Evolutionary conservation across 37 sponge, comb jelly and placozoan genomes (phyloP).

Genomic region (Geodia barretti): DNA sequence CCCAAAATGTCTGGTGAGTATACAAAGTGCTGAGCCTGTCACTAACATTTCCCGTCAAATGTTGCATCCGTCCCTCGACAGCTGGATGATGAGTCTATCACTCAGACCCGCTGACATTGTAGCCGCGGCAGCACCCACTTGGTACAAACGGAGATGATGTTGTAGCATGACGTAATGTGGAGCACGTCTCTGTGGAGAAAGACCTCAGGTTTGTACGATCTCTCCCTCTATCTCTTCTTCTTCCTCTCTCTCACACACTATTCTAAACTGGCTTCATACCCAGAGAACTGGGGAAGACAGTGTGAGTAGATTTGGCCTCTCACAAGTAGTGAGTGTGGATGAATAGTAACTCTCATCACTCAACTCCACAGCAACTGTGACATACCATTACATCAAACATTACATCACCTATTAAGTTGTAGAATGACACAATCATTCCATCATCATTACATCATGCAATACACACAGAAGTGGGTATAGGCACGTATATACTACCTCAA

Average conservation of each 20-base stretch:
- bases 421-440: too few species aligned
- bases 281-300: slow-evolving; percentile 14
- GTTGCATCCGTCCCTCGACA: slow-evolving; percentile 66
- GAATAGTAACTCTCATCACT: slow-evolving; percentile 73
- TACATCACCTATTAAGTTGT: too few species aligned
- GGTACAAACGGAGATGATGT: slow-evolving; percentile 76
- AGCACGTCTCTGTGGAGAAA: background rate
- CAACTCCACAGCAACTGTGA: slow-evolving; percentile 68
- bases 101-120: slow-evolving; percentile 74
- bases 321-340: slow-evolving; percentile 59
- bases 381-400: too few species aligned
- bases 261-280: slow-evolving; percentile 11
- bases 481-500: too few species aligned
- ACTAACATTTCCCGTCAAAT: background rate
- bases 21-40: background rate
- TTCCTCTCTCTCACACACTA: background rate
- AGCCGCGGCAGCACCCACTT: slow-evolving; percentile 83
- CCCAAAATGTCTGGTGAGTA: background rate
- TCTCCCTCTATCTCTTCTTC: background rate
- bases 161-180: slow-evolving; percentile 28
- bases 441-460: too few species aligned
- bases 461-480: too few species aligned
- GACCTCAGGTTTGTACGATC: background rate
- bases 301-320: slow-evolving; percentile 45
- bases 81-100: slow-evolving; percentile 49